A percentile compares a stretch with the other conserved stretches of the same genome.
Evolutionary conservation across 1,140 invertebrate genomes (phyloP).

Genomic region (Zaprionus lachaisei): DNA sequence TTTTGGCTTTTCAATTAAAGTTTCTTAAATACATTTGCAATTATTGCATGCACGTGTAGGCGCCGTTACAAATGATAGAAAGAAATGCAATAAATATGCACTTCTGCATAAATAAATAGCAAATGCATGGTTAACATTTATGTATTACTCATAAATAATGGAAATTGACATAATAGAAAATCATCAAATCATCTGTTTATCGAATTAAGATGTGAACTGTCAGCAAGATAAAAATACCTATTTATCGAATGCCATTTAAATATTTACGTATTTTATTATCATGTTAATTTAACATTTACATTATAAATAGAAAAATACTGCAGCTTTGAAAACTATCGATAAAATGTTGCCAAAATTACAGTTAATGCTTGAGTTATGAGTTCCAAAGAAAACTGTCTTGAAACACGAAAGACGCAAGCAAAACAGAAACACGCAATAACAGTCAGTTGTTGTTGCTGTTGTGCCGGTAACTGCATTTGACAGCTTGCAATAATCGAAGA

Average conservation of each 20-base stretch:
- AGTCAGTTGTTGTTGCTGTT: conserved; percentile 2
- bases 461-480: conserved; percentile 40
- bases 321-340: conserved; percentile 28
- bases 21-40: conserved; percentile 12
- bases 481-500: conserved; percentile 38
- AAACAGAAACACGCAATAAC: conserved; percentile 41
- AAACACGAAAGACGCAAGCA: conserved; percentile 33
- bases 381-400: conserved; percentile 6
- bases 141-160: neutral
- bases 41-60: neutral
- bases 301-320: neutral
- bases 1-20: conserved; percentile 48
- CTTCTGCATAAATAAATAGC: neutral
- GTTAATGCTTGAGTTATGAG: neutral
- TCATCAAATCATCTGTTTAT: neutral
- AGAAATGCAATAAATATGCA: neutral
- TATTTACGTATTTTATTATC: too few relatives aligned
- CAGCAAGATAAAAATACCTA: neutral
- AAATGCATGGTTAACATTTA: neutral
- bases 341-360: conserved; percentile 8
- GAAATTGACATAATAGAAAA: neutral
- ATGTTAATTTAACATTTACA: conserved; percentile 4
- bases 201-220: neutral
- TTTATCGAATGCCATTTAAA: neutral
- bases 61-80: neutral